Conservation (phyloP, 2,888 invertebrate genomes). For the Lottia gigantea region DNA sequence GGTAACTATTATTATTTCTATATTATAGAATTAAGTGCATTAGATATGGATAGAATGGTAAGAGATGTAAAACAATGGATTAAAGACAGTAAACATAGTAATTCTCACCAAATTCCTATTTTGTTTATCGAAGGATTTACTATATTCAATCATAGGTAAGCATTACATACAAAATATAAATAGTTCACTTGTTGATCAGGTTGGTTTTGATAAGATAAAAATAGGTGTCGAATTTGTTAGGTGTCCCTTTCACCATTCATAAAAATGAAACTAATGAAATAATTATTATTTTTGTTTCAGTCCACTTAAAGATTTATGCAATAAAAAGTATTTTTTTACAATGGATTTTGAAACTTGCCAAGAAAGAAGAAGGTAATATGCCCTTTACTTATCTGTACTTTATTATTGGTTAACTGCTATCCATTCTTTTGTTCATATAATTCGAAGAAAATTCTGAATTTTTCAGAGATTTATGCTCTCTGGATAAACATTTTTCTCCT, state of each 20-base stretch:
- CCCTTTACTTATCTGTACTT: background rate
- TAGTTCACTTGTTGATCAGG: no score
- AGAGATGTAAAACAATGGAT: conserved; percentile 39
- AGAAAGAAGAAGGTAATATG: conserved; percentile 49
- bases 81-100: conserved; percentile 10
- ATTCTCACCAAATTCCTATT: conserved; percentile 22
- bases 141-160: conserved; percentile 52
- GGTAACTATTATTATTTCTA: background rate
- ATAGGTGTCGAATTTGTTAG: no score
- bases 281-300: conserved; percentile 36
- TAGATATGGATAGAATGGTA: conserved; percentile 55
- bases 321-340: conserved; percentile 55
- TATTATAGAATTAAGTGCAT: conserved; percentile 41
- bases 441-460: no score
- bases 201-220: no score
- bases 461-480: no score
- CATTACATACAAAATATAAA: no score
- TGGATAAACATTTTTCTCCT: no score
- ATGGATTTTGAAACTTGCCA: conserved; percentile 47
- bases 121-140: conserved; percentile 54
- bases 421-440: no score
- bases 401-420: no score
- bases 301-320: conserved; percentile 39
- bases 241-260: no score
- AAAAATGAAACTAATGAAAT: background rate